Percentiles rank a stretch among this genome's conserved stretches.
Conservation (phyloP, 2,113 vertebrate species). For the Diadophis punctatus region DNA sequence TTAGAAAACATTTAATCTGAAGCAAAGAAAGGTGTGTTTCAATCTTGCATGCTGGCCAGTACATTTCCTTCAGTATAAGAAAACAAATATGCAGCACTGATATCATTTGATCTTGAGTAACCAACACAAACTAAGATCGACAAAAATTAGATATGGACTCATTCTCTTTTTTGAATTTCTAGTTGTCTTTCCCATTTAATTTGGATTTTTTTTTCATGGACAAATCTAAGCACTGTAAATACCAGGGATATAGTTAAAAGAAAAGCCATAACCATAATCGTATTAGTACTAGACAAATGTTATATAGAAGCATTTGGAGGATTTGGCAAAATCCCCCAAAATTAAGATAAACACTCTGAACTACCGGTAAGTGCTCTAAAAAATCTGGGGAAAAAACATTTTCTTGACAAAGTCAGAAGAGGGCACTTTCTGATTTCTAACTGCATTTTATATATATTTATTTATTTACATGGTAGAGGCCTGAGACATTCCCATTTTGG, state of each 20-base stretch:
- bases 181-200: conserved; percentile 39
- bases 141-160: conserved; percentile 46
- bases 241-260: conserved; percentile 18
- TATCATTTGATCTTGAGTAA: conserved; percentile 45
- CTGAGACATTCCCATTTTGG: background rate
- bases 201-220: conserved; percentile 37
- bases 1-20: conserved; percentile 47
- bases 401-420: conserved; percentile 5
- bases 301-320: background rate
- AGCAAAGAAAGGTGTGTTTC: conserved; percentile 55
- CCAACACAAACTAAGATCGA: conserved; percentile 56
- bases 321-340: conserved; percentile 45
- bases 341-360: conserved; percentile 41
- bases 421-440: conserved; percentile 31
- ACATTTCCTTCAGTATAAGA: conserved; percentile 58
- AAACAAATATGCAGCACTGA: conserved; percentile 62
- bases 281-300: background rate
- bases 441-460: background rate
- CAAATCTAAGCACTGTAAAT: conserved; percentile 41
- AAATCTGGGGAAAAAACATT: conserved; percentile 17
- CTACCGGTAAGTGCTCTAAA: conserved; percentile 56
- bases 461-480: background rate
- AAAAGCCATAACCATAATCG: background rate
- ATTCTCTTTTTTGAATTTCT: conserved; percentile 25
- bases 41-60: conserved; percentile 69